These are phyloP conservation scores for Tribolium castaneum DNA, from an alignment of 1,140 invertebrate species.

Conservation along the genomic window DNA sequence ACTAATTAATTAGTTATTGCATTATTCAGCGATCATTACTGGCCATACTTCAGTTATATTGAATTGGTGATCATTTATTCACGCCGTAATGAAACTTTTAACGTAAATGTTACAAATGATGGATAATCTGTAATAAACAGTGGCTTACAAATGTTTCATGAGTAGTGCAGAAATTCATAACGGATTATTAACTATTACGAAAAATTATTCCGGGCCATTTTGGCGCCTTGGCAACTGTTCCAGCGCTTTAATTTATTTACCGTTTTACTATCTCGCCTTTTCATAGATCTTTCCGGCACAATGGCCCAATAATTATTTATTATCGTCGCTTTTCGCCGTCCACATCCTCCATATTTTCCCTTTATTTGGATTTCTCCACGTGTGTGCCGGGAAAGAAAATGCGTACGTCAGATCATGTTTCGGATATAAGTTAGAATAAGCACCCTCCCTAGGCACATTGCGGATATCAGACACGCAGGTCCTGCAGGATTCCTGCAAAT, in stretches of 20 bases:
- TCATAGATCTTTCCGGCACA: background rate
- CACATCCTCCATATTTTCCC: constrained; percentile 5
- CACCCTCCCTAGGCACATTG: constrained; percentile 39
- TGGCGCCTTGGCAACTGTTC: background rate
- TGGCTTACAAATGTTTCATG: no score
- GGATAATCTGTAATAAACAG: no score
- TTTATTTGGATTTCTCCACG: constrained; percentile 33
- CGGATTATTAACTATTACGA: no score
- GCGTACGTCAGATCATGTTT: constrained; percentile 42
- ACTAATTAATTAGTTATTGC: no score
- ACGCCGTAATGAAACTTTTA: no score
- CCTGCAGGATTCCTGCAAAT: constrained; percentile 44
- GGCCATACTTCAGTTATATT: no score
- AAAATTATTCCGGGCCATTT: no score
- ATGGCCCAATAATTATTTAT: constrained; percentile 23
- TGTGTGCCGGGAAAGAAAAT: constrained; percentile 37
- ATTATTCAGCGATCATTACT: no score
- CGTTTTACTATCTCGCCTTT: background rate
- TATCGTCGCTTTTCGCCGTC: background rate
- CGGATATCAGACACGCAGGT: constrained; percentile 44
- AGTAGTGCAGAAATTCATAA: no score
- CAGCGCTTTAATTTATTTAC: background rate
- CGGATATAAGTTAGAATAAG: constrained; percentile 41
- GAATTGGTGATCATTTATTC: no score
- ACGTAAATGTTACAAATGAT: no score